Percentiles rank a stretch among this genome's conserved stretches.
Evolutionary conservation across 2,888 invertebrate species (phyloP).

Genomic region (Parnassius smintheus): DNA sequence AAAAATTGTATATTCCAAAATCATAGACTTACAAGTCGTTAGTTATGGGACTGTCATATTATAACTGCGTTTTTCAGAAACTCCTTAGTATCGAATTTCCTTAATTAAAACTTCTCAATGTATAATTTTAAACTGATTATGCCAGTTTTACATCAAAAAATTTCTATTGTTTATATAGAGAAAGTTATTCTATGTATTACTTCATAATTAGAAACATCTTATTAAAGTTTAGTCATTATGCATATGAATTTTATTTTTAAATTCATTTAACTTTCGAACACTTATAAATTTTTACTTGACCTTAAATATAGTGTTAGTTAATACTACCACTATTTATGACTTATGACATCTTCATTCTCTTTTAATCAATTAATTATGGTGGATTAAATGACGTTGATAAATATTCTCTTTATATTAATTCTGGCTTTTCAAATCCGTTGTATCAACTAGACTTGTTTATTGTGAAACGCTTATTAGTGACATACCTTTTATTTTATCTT

Average conservation of each 20-base stretch:
- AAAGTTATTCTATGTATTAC: too few relatives aligned
- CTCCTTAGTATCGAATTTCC: too few relatives aligned
- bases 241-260: background rate
- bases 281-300: background rate
- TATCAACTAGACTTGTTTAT: conserved; percentile 13
- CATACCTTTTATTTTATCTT: conserved; percentile 26
- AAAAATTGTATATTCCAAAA: too few relatives aligned
- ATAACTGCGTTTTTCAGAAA: too few relatives aligned
- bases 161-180: too few relatives aligned
- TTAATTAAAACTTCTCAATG: too few relatives aligned
- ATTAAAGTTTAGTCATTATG: too few relatives aligned
- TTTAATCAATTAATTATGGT: conserved; percentile 11
- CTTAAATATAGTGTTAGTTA: conserved; percentile 2
- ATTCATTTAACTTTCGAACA: conserved; percentile 2
- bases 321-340: conserved; percentile 6
- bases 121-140: too few relatives aligned
- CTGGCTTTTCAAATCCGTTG: background rate
- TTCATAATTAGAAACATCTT: too few relatives aligned
- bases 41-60: too few relatives aligned
- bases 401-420: conserved; percentile 2
- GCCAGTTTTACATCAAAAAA: too few relatives aligned
- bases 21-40: too few relatives aligned
- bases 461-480: conserved; percentile 18
- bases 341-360: conserved; percentile 1
- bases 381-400: conserved; percentile 12